Evolutionary conservation across 2,797 vertebrate species (phyloP).

Genomic region (Trichosurus vulpecula): DNA sequence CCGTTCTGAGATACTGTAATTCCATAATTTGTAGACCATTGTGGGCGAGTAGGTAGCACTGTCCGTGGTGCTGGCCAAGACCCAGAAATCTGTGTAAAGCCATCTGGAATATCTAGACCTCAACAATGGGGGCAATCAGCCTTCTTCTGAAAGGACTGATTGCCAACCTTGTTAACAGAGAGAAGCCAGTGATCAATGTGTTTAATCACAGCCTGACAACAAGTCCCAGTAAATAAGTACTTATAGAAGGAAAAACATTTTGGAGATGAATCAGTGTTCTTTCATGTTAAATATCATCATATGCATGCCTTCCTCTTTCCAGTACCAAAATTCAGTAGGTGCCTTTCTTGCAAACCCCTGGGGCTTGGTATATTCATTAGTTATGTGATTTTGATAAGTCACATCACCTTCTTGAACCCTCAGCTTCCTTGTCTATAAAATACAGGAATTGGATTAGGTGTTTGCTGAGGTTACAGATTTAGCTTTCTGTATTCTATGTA

Average conservation of each 20-base stretch:
- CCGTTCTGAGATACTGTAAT: neutral
- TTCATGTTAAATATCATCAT: constrained; percentile 37
- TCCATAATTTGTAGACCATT: neutral
- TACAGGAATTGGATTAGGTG: neutral
- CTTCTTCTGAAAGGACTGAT: constrained; percentile 61
- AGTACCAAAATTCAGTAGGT: neutral
- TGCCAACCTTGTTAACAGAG: constrained; percentile 58
- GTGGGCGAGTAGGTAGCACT: constrained; percentile 36
- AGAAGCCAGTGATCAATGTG: constrained; percentile 54
- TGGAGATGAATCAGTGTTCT: constrained; percentile 57
- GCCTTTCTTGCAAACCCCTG: neutral
- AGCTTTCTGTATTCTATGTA: neutral
- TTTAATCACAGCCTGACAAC: constrained; percentile 62
- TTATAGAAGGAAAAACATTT: constrained; percentile 54
- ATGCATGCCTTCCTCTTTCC: constrained; percentile 14
- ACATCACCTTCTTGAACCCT: neutral
- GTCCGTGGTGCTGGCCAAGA: constrained; percentile 56
- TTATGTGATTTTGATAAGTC: neutral
- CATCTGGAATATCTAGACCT: constrained; percentile 59
- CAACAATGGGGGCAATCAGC: constrained; percentile 55
- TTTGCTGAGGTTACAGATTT: neutral
- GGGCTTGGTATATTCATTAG: neutral
- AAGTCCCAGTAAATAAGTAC: constrained; percentile 58
- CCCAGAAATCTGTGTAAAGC: constrained; percentile 41
- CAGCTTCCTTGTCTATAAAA: neutral